A percentile compares a stretch with the other conserved stretches of the same genome.
phyloP scores from a whole-genome alignment of 1,140 invertebrate species.

The Meteorus sp. region DNA sequence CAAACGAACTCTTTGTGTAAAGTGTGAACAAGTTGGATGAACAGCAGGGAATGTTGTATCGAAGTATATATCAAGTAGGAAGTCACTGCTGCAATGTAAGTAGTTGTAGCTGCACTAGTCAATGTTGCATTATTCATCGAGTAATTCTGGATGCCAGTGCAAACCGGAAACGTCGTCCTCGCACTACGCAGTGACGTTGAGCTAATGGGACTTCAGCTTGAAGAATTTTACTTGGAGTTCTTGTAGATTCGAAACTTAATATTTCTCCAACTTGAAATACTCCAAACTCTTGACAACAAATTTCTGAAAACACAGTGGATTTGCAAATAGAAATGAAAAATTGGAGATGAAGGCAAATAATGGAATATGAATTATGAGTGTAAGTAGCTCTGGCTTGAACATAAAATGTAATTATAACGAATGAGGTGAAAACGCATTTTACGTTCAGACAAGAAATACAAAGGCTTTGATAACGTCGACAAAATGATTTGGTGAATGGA shows the following conservation, averaged over 20 bases:
- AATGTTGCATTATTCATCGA: conserved; percentile 28
- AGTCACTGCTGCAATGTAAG: neutral
- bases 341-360: neutral
- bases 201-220: neutral
- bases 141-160: conserved; percentile 24
- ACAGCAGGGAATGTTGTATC: neutral
- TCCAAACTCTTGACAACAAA: neutral
- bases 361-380: no score
- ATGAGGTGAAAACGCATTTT: no score
- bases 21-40: neutral
- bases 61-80: no score
- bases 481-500: neutral
- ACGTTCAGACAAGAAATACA: neutral
- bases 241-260: neutral
- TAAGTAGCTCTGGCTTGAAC: no score
- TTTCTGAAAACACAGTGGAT: no score
- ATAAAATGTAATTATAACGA: no score
- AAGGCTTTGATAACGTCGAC: neutral
- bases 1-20: neutral
- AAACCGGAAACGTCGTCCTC: conserved; percentile 14
- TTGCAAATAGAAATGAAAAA: neutral
- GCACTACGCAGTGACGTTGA: conserved; percentile 1
- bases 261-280: neutral
- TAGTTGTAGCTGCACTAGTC: neutral
- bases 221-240: neutral